Base-by-base conservation (phyloP, 2,113 vertebrate genomes). In the Lamprologus speciosus region DNA sequence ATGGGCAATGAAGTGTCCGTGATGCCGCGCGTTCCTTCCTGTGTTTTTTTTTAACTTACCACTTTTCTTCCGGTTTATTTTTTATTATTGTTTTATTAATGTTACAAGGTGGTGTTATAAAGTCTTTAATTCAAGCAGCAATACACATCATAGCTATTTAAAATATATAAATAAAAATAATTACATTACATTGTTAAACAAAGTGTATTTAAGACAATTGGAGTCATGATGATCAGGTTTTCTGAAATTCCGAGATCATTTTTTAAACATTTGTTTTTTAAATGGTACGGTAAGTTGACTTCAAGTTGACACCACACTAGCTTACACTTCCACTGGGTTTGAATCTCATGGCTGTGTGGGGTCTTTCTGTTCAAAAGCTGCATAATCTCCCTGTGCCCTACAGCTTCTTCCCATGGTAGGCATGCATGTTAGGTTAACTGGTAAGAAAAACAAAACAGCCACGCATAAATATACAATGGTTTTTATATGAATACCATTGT, bases 1-100 rank as follows among this genome's bases (percentile, higher is more conserved):
- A 65, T 93, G 96, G 96, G 95, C 50, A 95, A 86, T 91, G 94
- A 23, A 95, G 94, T 94, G 7, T 7, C 2, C 4, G 21, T 5
- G 4, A 9, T 47, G 23, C 9, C 70, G 23, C 23, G 8, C 21
- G 4, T 28, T 17, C 3, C 16, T 75, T 75, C 70, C 70, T 78
- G 42, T 31, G 3, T 2, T 45, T 13, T 8, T 55, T 21, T 68
- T 37, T 8, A 68, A 68, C n/a, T 7, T 75, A 17, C 42, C 8
- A 12, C 1, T 51, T n/a, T 78, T 50, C 42, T 50, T 31, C 16
- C 26, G 70, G 40, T 47, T 45, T 28, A 28, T 75, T 45, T 75
- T 40, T 75, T 28, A 16, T 45, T 45, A 40, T 75, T 47, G 70
- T 47, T 50, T 75, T 75, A 75, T 50, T 50, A 28, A 17, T 28